Percentiles rank a stretch among this genome's conserved stretches.
phyloP scores from a whole-genome alignment of 2,888 invertebrate genomes.

The Panopea generosa region DNA sequence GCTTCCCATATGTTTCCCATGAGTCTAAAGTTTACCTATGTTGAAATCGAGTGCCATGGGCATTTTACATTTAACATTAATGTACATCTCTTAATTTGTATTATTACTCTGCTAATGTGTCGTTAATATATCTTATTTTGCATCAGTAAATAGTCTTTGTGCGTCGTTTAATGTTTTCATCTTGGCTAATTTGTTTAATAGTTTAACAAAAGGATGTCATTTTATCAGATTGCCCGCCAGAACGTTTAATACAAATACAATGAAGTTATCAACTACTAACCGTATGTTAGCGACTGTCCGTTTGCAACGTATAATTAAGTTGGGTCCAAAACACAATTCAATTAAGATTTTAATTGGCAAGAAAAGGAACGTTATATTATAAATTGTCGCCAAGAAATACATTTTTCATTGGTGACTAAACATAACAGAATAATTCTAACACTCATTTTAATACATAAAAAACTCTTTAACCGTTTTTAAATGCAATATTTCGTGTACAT shows the following conservation, averaged over 20 bases:
- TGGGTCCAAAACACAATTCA: slow-evolving; percentile 17
- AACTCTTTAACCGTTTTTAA: no score
- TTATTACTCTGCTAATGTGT: slow-evolving; percentile 47
- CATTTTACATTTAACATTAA: no score
- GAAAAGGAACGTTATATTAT: no score
- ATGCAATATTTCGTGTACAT: no score
- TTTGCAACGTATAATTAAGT: slow-evolving; percentile 17
- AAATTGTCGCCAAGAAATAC: no score
- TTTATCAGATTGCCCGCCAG: slow-evolving; percentile 45
- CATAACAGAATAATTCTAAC: no score
- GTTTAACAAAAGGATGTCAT: slow-evolving; percentile 39
- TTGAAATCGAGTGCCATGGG: no score
- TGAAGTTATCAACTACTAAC: slow-evolving; percentile 23
- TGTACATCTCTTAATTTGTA: slow-evolving; percentile 21
- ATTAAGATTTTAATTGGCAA: slow-evolving; percentile 21
- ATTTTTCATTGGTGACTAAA: no score
- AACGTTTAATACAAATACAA: slow-evolving; percentile 17
- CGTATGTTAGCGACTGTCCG: slow-evolving; percentile 8
- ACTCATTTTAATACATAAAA: no score
- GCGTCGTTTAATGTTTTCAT: slow-evolving; percentile 27
- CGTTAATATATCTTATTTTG: slow-evolving; percentile 50
- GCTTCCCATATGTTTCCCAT: no score
- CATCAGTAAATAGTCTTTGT: slow-evolving; percentile 39
- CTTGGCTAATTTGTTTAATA: slow-evolving; percentile 56
- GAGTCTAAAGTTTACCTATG: no score